phyloP scores from a whole-genome alignment of 2,888 invertebrate genomes.

The Calliopum simillimum region DNA sequence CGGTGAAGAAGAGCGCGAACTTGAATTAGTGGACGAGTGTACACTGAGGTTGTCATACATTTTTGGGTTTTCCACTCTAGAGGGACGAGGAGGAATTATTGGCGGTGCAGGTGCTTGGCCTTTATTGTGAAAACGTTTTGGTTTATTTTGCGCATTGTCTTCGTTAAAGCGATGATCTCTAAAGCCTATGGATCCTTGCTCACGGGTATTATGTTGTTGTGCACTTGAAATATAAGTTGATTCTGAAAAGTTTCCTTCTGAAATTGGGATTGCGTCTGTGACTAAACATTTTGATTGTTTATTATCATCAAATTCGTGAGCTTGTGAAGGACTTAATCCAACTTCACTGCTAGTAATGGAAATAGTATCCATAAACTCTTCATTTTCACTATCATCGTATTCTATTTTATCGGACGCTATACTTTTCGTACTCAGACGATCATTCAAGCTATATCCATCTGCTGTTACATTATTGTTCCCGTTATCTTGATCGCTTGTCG shows the following conservation, averaged over 20 bases:
- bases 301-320: no score
- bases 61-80: background rate
- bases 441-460: no score
- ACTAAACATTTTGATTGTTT: background rate
- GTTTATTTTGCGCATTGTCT: slow-evolving; percentile 25
- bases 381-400: background rate
- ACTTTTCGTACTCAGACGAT: no score
- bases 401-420: background rate
- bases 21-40: background rate
- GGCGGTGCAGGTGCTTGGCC: slow-evolving; percentile 63
- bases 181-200: background rate
- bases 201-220: background rate
- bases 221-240: background rate
- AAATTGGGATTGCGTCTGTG: background rate
- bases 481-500: background rate
- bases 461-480: no score
- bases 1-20: slow-evolving; percentile 26
- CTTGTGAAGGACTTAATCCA: no score
- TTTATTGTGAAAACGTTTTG: slow-evolving; percentile 55
- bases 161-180: slow-evolving; percentile 23
- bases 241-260: background rate
- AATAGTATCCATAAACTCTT: no score
- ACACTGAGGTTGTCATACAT: slow-evolving; percentile 9
- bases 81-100: slow-evolving; percentile 26
- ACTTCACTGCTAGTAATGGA: no score